These are phyloP conservation scores for Oryzias sinensis DNA, from an alignment of 2,797 vertebrate genomes.

Conservation along the genomic window DNA sequence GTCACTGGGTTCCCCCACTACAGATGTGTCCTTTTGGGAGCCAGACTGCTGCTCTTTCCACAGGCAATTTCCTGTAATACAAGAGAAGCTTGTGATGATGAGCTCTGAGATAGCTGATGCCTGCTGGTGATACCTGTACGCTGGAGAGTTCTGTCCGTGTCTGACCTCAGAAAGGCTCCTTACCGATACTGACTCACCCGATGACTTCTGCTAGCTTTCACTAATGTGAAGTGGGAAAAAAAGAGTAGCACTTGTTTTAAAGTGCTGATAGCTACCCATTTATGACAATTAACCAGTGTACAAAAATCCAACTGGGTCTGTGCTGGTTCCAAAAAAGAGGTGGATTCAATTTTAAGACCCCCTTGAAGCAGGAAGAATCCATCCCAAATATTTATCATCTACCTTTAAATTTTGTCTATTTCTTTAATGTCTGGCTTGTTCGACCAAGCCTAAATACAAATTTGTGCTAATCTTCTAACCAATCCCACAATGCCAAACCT, in stretches of 20 bases:
- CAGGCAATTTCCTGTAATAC: conserved; percentile 70
- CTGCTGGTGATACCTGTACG: conserved; percentile 56
- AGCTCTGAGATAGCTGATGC: conserved; percentile 52
- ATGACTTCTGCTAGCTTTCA: neutral
- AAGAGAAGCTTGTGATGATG: conserved; percentile 59
- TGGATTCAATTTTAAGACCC: too few species aligned
- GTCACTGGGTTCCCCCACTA: conserved; percentile 31
- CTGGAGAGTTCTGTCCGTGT: conserved; percentile 42
- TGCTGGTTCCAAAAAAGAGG: too few species aligned
- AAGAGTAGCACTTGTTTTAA: neutral
- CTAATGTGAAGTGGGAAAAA: neutral
- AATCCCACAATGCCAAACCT: too few species aligned
- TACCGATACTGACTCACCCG: neutral
- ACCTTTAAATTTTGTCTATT: too few species aligned
- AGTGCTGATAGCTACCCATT: too few species aligned
- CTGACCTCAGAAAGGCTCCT: conserved; percentile 23
- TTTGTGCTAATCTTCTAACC: too few species aligned
- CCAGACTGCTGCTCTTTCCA: conserved; percentile 48
- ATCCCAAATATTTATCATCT: too few species aligned
- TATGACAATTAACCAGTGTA: too few species aligned
- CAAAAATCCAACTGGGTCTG: too few species aligned
- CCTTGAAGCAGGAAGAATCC: too few species aligned
- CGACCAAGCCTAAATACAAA: too few species aligned
- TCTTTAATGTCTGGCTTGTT: too few species aligned
- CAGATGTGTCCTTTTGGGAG: conserved; percentile 46